These are phyloP conservation scores for Parthenolecanium corni DNA, from an alignment of 2,888 invertebrate species.

Conservation along the genomic window DNA sequence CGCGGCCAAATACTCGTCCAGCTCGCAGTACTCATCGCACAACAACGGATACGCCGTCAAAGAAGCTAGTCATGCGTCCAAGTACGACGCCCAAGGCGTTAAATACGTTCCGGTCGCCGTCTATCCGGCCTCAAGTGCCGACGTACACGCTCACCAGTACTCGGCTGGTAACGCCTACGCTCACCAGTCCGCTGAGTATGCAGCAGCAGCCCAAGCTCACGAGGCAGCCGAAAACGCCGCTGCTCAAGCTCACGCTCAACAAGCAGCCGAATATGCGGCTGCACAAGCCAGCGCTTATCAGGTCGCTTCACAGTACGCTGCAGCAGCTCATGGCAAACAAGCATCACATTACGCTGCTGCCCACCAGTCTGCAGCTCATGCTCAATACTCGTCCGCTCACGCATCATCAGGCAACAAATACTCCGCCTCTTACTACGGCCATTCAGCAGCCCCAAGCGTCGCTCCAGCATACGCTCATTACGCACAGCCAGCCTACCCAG, in stretches of 20 bases:
- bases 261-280: neutral
- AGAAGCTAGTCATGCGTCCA: constrained; percentile 22
- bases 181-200: neutral
- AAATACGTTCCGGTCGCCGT: constrained; percentile 9
- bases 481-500: neutral
- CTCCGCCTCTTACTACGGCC: constrained; percentile 16
- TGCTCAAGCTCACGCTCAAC: neutral
- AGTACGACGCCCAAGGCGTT: constrained; percentile 10
- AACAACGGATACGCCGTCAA: constrained; percentile 22
- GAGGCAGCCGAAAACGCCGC: neutral
- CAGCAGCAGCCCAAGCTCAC: neutral
- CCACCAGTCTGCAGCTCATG: constrained; percentile 7
- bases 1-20: constrained; percentile 22
- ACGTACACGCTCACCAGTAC: neutral
- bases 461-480: constrained; percentile 6
- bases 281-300: neutral
- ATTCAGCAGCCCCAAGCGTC: constrained; percentile 13
- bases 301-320: neutral
- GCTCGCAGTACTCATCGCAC: constrained; percentile 20
- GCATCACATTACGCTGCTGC: neutral
- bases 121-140: constrained; percentile 8
- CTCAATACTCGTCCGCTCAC: constrained; percentile 1
- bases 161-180: neutral
- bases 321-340: neutral
- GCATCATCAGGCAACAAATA: constrained; percentile 15